phyloP scores from a whole-genome alignment of 2,113 vertebrate species.

The Arvicanthis niloticus region DNA sequence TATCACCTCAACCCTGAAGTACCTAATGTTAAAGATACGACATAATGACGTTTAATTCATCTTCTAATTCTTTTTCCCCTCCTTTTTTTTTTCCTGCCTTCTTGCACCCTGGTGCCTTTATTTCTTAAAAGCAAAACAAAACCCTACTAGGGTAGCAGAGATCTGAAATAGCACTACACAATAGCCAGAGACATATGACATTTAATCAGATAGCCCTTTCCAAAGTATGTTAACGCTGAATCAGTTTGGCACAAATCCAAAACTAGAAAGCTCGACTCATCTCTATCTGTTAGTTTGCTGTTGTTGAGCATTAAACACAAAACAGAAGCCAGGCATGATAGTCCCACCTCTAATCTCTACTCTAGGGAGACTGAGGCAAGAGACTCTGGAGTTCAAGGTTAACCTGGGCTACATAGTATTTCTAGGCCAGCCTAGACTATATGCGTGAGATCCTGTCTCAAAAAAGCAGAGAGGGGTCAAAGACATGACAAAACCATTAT shows the following conservation, averaged over 20 bases:
- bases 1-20: too few species aligned
- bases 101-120: not conserved
- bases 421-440: not conserved
- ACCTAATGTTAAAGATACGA: not conserved
- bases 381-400: not conserved
- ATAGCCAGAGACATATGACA: conserved; percentile 46
- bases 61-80: not conserved
- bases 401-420: not conserved
- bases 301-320: conserved; percentile 38
- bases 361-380: not conserved
- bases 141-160: not conserved
- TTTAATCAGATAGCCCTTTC: conserved; percentile 64
- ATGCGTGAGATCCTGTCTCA: not conserved
- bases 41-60: not conserved
- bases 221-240: conserved; percentile 47
- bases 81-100: not conserved
- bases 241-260: conserved; percentile 58
- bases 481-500: conserved; percentile 49
- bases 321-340: not conserved
- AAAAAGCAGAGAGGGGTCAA: not conserved
- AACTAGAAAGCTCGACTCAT: conserved; percentile 57
- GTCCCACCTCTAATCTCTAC: not conserved
- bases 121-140: not conserved
- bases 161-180: conserved; percentile 16
- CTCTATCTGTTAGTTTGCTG: conserved; percentile 63